Conservation (phyloP, 2,113 vertebrate genomes). For the Ameiurus melas region DNA sequence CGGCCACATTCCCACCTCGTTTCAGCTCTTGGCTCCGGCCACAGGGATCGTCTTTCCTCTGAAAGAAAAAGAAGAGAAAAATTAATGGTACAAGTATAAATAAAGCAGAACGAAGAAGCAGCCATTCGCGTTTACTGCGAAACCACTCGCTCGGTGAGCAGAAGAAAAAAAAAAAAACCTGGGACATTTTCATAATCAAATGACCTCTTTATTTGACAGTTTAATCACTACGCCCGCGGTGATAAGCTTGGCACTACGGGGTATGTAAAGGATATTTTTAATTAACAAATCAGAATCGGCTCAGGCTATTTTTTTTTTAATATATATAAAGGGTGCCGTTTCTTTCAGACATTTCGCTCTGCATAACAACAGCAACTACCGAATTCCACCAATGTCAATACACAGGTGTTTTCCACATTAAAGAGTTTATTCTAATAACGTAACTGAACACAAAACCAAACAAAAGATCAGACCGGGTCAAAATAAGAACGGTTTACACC, state of each 20-base stretch:
- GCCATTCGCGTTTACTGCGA: conserved; percentile 48
- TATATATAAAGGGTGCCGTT: background rate
- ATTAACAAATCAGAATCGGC: conserved; percentile 12
- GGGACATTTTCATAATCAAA: conserved; percentile 2
- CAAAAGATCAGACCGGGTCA: background rate
- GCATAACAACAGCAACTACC: background rate
- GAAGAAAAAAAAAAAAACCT: background rate
- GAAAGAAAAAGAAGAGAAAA: background rate
- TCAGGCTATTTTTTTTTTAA: too few species aligned
- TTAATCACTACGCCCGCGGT: background rate
- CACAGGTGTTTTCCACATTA: background rate
- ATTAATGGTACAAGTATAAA: conserved; percentile 14
- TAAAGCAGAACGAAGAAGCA: background rate
- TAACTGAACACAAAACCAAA: background rate
- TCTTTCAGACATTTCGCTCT: background rate
- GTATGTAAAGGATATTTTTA: conserved; percentile 11
- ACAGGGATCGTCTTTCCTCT: conserved; percentile 45
- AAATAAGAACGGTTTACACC: background rate
- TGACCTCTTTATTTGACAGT: background rate
- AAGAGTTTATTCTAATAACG: background rate
- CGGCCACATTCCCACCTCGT: conserved; percentile 51
- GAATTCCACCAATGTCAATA: background rate
- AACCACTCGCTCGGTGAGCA: conserved; percentile 41
- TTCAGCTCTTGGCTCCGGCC: conserved; percentile 42
- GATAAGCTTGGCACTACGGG: background rate